Base-by-base conservation (phyloP, 2,113 vertebrate genomes). In the Plestiodon gilberti region DNA sequence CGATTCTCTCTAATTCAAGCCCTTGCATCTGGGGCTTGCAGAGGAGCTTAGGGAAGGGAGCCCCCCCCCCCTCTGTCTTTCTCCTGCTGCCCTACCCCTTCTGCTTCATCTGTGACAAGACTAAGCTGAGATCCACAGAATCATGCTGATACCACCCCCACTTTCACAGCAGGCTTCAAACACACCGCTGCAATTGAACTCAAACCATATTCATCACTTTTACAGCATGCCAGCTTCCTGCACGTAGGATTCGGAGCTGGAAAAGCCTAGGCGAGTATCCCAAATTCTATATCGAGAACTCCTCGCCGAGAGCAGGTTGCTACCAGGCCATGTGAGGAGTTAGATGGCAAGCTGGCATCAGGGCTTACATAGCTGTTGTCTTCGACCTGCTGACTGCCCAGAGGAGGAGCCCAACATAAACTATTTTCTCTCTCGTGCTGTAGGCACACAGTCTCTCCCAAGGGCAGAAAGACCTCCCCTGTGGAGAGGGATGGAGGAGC, bases 141-240 rank as follows among this genome's bases (percentile, higher is more conserved):
- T 57, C 33, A 85, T 82, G 74, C 65, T 52, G 65, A 18, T 0
- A 0, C 61, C 81, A 77, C 57, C 73, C 64, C 73, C 62, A 20
- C 40, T 25, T 65, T 67, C 67, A 76, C 81, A 76, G 61, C 35
- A 64, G 30, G 64, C 78, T 69, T 69, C 78, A 65, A 74, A 73
- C 52, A 38, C 15, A 6, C 70, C 35, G 2, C 71, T 76, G 78
- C 81, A 81, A 85, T 73, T 70, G 70, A 75, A 75, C 62, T 80
- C 82, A 65, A 0, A 52, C 67, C 84, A 90, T 65, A 90, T 40
- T 83, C 55, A 73, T 84, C 40, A 80, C 40, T 79, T 88, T 62
- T 40, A 55, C 67, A 71, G 40, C 82, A 43, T 8, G 25, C n/a
- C 87, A 74, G 59, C 43, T 80, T 80, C 82, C 87, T 67, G 52